phyloP scores from a whole-genome alignment of 2,113 vertebrate genomes.

The Dryoscopus gambensis region DNA sequence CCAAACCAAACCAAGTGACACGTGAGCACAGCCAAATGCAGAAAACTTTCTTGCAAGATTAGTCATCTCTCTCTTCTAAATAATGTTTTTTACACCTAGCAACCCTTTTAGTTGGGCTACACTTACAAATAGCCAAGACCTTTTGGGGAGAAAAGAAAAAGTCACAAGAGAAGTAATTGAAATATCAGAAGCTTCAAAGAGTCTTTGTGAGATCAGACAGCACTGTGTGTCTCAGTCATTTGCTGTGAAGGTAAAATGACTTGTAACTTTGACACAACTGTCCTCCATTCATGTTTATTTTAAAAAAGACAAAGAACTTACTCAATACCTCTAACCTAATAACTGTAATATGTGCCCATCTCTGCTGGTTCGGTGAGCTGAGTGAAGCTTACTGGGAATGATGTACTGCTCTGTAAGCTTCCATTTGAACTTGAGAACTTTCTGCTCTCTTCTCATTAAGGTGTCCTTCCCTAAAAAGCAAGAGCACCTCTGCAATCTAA shows the following conservation, averaged over 20 bases:
- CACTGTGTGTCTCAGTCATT: neutral
- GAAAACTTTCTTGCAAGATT: neutral
- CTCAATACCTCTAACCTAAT: neutral
- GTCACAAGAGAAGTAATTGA: neutral
- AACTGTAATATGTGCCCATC: neutral
- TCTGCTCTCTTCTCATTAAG: neutral
- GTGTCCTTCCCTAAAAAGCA: neutral
- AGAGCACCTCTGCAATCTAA: neutral
- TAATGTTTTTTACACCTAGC: neutral
- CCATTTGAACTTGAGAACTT: neutral
- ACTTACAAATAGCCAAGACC: neutral
- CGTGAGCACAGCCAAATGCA: fast-evolving
- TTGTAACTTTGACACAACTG: neutral
- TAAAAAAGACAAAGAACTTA: neutral
- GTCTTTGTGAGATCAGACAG: neutral
- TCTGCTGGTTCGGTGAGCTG: neutral
- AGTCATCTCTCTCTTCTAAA: neutral
- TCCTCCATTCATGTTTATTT: neutral
- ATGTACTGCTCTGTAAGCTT: neutral
- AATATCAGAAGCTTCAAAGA: neutral
- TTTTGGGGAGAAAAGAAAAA: neutral
- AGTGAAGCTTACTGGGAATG: neutral
- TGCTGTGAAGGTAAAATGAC: neutral
- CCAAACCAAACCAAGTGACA: neutral
- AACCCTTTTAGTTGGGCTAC: neutral